A percentile compares a stretch with the other conserved stretches of the same genome.
phyloP scores from a whole-genome alignment of 2,888 invertebrate genomes.

The Aphodius sticticus region DNA sequence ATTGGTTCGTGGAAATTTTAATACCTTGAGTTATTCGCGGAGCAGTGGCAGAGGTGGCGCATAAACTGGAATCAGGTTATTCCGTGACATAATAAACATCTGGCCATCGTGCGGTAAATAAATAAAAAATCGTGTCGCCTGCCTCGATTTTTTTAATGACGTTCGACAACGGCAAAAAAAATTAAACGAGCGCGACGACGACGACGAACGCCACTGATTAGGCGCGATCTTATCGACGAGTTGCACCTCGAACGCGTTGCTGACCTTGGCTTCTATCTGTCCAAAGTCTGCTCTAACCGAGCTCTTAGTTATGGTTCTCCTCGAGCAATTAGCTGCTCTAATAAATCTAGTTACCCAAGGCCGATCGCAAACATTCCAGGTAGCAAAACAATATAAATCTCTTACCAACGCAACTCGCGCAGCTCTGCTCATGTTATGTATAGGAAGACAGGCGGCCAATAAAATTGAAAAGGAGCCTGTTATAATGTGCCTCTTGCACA shows the following conservation, averaged over 20 bases:
- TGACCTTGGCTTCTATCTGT: slow-evolving; percentile 42
- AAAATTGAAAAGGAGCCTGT: background rate
- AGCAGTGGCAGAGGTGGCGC: slow-evolving; percentile 10
- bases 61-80: slow-evolving; percentile 5
- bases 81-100: slow-evolving; percentile 4
- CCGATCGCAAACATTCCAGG: slow-evolving; percentile 39
- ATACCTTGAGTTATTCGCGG: slow-evolving; percentile 21
- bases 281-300: slow-evolving; percentile 37
- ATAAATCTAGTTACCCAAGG: slow-evolving; percentile 46
- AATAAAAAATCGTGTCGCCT: slow-evolving; percentile 7
- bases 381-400: slow-evolving; percentile 38
- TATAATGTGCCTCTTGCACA: background rate
- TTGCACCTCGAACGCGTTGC: slow-evolving; percentile 15
- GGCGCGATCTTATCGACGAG: background rate
- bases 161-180: slow-evolving; percentile 12
- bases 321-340: slow-evolving; percentile 44
- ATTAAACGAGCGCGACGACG: background rate
- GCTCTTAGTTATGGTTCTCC: slow-evolving; percentile 42
- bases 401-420: slow-evolving; percentile 30
- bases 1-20: slow-evolving; percentile 34
- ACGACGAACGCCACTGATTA: slow-evolving; percentile 7
- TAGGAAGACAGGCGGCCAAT: slow-evolving; percentile 10
- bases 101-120: slow-evolving; percentile 13
- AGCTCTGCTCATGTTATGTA: slow-evolving; percentile 14
- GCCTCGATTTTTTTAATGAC: slow-evolving; percentile 17